Evolutionary conservation across 2,113 vertebrate species (phyloP), one percentile per base, ranked within the genome.

Genomic region (Gymnarchus niloticus): DNA sequence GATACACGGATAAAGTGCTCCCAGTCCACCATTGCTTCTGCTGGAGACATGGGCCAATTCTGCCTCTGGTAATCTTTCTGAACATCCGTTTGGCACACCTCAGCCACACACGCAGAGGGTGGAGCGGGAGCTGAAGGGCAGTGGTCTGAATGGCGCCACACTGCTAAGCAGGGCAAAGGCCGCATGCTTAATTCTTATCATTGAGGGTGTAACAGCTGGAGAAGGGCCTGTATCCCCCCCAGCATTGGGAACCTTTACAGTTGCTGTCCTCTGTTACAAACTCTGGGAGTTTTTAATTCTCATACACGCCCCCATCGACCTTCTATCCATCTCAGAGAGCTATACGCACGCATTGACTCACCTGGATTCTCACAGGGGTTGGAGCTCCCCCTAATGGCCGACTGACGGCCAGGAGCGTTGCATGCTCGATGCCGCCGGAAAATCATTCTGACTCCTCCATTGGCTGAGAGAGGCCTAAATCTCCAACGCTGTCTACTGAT

Each of bases 201-300:
- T 25, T 54, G 9, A 33, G 48, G n/a, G 8, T 51, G 2, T 54
- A 21, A 52, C 48, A 73, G 48, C 23, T 52, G 48, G 17, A 51
- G 61, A 25, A 19, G 17, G 65, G 46, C 4, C 21, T 17, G 44
- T 21, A 51, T 59, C 48, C 14, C 12, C 10, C 61, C 21, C 28
- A 12, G 28, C 37, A n/a, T 46, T 9, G 12, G 28, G 77, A 76
- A 76, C 65, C 65, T 85, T 76, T 52, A 37, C 33, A 25, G 23
- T 6, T 5, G 37, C 84, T 85, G 46, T 85, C 49, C 65, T 85
- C 73, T 76, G 19, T 56, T n/a, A n/a, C n/a, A n/a, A 41, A 73
- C 41, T 33, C 65, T 5, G 33, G 33, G 14, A 73, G 4, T n/a
- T n/a, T n/a, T n/a, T n/a, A n/a, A 73, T 17, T 3, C 33, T 17